phyloP scores from a whole-genome alignment of 2,888 invertebrate species.

The Zhuqinia jingwanae region DNA sequence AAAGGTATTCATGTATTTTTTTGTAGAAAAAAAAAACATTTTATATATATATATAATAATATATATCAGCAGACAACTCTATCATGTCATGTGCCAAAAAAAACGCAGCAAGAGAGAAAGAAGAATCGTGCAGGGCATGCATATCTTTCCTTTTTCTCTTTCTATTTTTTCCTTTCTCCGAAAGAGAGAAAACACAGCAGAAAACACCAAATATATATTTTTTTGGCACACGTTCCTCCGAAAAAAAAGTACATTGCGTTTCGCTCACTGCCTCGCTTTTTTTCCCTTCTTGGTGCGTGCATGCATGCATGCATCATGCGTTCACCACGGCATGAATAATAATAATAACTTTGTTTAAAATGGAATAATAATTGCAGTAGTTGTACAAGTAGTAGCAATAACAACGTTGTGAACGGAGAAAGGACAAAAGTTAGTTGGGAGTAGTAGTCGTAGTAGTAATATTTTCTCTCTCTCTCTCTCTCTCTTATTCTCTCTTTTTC shows the following conservation, averaged over 20 bases:
- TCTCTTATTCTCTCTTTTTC: too few species aligned
- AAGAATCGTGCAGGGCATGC: constrained; percentile 41
- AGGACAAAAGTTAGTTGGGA: background rate
- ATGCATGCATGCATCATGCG: constrained; percentile 12
- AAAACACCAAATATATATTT: background rate
- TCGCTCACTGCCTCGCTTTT: background rate
- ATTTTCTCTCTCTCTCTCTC: too few species aligned
- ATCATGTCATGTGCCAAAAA: constrained; percentile 70
- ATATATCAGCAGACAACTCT: constrained; percentile 62
- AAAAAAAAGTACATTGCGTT: background rate
- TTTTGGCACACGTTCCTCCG: constrained; percentile 39
- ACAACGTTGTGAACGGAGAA: background rate
- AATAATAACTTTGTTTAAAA: constrained; percentile 39
- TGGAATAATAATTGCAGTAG: constrained; percentile 47
- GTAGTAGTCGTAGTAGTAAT: too few species aligned
- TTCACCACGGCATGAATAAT: constrained; percentile 39
- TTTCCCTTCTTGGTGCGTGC: background rate
- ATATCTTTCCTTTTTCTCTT: constrained; percentile 30
- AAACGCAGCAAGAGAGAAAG: background rate
- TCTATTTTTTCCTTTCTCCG: too few species aligned
- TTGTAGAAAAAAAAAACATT: constrained; percentile 38
- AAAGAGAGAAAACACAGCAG: background rate
- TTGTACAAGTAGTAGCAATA: constrained; percentile 25
- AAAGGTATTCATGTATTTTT: background rate
- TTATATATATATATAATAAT: background rate